Conservation (phyloP, 2,888 invertebrate species). For the Biston stratarius region DNA sequence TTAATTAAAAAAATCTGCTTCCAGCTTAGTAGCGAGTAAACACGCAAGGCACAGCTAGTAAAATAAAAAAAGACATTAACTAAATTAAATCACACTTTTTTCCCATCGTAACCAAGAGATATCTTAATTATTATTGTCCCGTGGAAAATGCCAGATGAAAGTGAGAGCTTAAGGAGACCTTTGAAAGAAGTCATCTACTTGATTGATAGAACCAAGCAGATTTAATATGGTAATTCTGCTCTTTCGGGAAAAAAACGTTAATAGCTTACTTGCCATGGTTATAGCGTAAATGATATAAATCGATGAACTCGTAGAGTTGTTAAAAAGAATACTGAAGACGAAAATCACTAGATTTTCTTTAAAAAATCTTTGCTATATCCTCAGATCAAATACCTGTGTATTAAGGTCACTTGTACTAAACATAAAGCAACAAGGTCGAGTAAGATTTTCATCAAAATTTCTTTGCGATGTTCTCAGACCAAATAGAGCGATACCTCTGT, state of each 20-base stretch:
- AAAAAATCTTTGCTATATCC: no score
- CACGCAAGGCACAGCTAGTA: no score
- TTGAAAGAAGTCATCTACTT: conserved; percentile 77
- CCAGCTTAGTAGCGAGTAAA: no score
- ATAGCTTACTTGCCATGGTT: not conserved
- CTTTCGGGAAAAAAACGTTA: conserved; percentile 50
- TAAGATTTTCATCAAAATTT: no score
- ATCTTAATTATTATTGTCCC: conserved; percentile 63
- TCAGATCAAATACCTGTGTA: no score
- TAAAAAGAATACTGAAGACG: no score
- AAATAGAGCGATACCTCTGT: no score
- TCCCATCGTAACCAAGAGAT: conserved; percentile 40
- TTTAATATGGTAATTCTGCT: conserved; percentile 83
- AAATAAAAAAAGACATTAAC: not conserved
- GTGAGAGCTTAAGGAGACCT: conserved; percentile 82
- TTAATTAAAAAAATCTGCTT: no score
- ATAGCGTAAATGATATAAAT: not conserved
- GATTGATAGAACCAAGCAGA: conserved; percentile 78
- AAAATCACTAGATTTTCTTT: no score
- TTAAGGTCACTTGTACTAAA: no score
- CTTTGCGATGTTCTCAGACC: no score
- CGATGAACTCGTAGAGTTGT: not conserved
- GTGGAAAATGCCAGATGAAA: conserved; percentile 73
- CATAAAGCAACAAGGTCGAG: no score
- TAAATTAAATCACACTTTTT: conserved; percentile 18